Evolutionary conservation across 2,888 invertebrate species (phyloP).

Genomic region (Eudasyphora cyanicolor): DNA sequence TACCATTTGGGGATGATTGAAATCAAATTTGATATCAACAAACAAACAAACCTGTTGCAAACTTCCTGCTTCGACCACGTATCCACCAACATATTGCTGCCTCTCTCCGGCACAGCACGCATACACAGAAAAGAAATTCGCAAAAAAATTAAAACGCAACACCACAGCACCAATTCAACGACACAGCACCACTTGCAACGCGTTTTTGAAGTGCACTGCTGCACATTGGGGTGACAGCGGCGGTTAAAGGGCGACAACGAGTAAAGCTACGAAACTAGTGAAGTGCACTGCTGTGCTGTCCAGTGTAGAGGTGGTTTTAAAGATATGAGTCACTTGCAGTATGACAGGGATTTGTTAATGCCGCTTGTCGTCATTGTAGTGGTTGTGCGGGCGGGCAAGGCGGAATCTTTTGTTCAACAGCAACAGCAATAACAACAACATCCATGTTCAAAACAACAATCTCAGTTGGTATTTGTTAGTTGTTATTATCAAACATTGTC

Average conservation of each 20-base stretch:
- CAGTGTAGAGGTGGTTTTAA: not conserved
- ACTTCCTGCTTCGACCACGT: not conserved
- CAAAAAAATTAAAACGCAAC: conserved; percentile 29
- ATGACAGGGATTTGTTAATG: conserved; percentile 32
- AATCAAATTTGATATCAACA: too few relatives aligned
- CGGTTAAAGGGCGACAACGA: not conserved
- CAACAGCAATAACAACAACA: too few relatives aligned
- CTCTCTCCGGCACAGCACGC: too few relatives aligned
- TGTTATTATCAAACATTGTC: too few relatives aligned
- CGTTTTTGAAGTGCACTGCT: not conserved
- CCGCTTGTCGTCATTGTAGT: not conserved
- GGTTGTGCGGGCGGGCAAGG: not conserved
- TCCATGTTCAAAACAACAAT: conserved; percentile 53
- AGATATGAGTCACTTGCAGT: conserved; percentile 43
- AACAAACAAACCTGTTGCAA: too few relatives aligned
- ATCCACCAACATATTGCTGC: not conserved
- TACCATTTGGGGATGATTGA: too few relatives aligned
- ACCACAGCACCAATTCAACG: conserved; percentile 33
- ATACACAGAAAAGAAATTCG: not conserved
- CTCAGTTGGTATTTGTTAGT: too few relatives aligned
- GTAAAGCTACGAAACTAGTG: not conserved
- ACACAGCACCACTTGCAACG: conserved; percentile 32
- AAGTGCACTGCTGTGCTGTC: too few relatives aligned
- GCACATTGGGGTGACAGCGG: not conserved
- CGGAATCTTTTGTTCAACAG: conserved; percentile 42